Conservation (phyloP, 2,888 invertebrate genomes). For the Colostygia pectinataria region DNA sequence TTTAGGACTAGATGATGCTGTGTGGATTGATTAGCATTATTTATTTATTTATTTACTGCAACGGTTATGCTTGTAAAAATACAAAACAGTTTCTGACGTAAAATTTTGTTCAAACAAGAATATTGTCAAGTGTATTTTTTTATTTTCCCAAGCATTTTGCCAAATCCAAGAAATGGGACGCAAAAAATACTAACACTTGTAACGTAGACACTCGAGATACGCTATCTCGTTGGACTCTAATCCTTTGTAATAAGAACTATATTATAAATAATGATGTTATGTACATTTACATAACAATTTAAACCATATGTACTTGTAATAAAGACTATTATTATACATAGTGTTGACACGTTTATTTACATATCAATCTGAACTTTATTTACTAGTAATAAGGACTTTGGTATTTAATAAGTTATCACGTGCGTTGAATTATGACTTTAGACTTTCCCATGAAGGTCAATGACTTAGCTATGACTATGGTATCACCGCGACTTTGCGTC, state of each 20-base stretch:
- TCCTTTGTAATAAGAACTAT: constrained; percentile 12
- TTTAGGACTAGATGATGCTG: too few relatives aligned
- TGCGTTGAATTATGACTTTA: constrained; percentile 17
- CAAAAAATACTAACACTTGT: constrained; percentile 28
- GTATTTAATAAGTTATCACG: constrained; percentile 24
- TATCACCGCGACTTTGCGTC: too few relatives aligned
- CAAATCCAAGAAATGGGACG: constrained; percentile 23
- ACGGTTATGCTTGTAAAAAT: too few relatives aligned
- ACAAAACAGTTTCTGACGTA: too few relatives aligned
- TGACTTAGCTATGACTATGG: constrained; percentile 42
- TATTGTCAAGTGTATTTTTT: too few relatives aligned
- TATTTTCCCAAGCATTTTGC: constrained; percentile 1
- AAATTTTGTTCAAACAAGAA: too few relatives aligned
- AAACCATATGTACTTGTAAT: constrained; percentile 5
- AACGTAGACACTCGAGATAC: constrained; percentile 16
- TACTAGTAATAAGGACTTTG: constrained; percentile 1
- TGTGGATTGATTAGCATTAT: too few relatives aligned
- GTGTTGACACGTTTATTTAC: neutral
- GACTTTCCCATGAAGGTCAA: constrained; percentile 52
- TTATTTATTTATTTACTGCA: too few relatives aligned
- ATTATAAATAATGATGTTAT: neutral
- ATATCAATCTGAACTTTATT: constrained; percentile 9
- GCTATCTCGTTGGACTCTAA: constrained; percentile 22
- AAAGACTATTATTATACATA: neutral
- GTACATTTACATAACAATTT: constrained; percentile 2